Base-by-base conservation (phyloP, 1,140 invertebrate genomes). In the Ctenoplectra terminalis region DNA sequence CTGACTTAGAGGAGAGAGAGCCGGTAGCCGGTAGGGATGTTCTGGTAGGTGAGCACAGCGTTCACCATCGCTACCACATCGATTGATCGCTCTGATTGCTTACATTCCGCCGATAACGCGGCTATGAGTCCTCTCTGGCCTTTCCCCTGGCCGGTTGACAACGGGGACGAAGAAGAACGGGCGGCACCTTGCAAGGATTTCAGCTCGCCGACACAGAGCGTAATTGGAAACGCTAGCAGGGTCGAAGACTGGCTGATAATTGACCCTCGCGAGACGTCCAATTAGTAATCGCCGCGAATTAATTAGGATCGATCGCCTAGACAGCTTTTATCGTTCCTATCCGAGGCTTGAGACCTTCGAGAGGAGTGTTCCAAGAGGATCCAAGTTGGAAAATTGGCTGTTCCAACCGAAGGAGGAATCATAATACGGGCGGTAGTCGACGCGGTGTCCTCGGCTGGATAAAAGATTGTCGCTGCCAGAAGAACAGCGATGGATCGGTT, bases 41-140 rank as follows among this genome's bases (percentile, higher is more conserved):
- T 89, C 88, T 83, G 88, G 88, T 89, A 81, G 88, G 85, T 89
- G 88, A 89, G 88, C 88, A 89, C 88, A 79, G 83, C 87, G 83
- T 89, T 77, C 88, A 72, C 88, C 87, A 89, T 89, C 81, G 88
- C 88, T 88, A 89, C 83, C 88, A 85, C 88, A 86, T 88, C 88
- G 85, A 89, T 89, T 63, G 88, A 89, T 89, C 83, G 85, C 85
- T 85, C 77, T 78, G 88, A 89, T 89, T 82, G 87, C 85, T 84
- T 89, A 61, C 79, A 66, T 83, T 87, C 74, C 81, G 75, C 85
- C 87, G 87, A 89, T 88, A 89, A 82, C 69, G 80, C 52, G 61
- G 54, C 82, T 73, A 81, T 37, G 85, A 80, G 61, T 79, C 60
- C 70, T 26, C 69, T 52, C 15, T 7, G 20, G 56, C 17, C 54